A percentile compares a stretch with the other conserved stretches of the same genome.
phyloP scores from a whole-genome alignment of 2,797 vertebrate species.

The Capromys pilorides region DNA sequence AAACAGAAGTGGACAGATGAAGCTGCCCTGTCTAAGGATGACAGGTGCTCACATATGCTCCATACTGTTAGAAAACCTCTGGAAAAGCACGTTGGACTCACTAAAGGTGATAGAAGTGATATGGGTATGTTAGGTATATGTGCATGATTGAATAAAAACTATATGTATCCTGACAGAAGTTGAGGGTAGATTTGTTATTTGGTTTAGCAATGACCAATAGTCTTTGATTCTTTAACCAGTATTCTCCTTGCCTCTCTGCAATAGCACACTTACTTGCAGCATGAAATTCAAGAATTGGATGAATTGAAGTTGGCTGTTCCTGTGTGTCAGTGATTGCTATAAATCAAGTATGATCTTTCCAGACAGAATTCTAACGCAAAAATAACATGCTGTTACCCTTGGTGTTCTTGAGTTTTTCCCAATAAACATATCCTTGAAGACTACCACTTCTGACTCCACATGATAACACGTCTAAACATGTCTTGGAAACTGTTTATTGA shows the following conservation, averaged over 20 bases:
- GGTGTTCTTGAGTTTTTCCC: background rate
- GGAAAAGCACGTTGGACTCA: background rate
- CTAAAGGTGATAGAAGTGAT: too few relatives aligned
- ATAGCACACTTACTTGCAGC: too few relatives aligned
- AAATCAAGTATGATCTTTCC: too few relatives aligned
- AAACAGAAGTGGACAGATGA: background rate
- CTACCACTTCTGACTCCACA: background rate
- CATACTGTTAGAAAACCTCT: background rate
- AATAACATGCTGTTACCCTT: background rate
- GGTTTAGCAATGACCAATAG: too few relatives aligned
- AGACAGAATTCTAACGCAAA: background rate
- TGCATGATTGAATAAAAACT: too few relatives aligned
- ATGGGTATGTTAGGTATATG: too few relatives aligned
- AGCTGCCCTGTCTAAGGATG: too few relatives aligned
- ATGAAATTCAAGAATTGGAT: too few relatives aligned
- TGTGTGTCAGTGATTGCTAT: too few relatives aligned
- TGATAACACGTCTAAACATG: background rate
- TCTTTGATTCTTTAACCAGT: too few relatives aligned
- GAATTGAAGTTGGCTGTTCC: too few relatives aligned
- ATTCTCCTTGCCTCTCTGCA: too few relatives aligned
- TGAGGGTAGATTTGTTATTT: background rate
- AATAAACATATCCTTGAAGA: background rate
- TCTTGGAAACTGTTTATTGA: background rate
- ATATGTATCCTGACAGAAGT: background rate
- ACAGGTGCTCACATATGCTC: background rate